A percentile compares a stretch with the other conserved stretches of the same genome.
phyloP scores from a whole-genome alignment of 2,888 invertebrate species.

The Ganaspis brasiliensis region DNA sequence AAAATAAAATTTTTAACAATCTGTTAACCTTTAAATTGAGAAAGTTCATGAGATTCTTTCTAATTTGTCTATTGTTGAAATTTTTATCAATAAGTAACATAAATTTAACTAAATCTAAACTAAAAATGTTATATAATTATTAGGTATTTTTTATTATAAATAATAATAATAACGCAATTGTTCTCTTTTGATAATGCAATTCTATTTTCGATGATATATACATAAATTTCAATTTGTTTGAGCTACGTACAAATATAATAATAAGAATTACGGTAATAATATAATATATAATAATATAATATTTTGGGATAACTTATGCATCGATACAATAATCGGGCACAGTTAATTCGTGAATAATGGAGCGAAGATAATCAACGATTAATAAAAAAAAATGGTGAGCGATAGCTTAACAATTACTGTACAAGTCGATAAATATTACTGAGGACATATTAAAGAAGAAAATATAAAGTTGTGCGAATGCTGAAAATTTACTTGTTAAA shows the following conservation, averaged over 20 bases:
- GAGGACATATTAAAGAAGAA: conserved; percentile 23
- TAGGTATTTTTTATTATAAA: no score
- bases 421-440: conserved; percentile 28
- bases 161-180: not conserved
- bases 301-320: conserved; percentile 40
- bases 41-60: no score
- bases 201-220: conserved; percentile 63
- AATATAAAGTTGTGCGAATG: not conserved
- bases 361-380: conserved; percentile 26
- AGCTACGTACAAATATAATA: conserved; percentile 48
- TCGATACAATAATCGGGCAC: conserved; percentile 37
- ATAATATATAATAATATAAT: conserved; percentile 46
- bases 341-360: conserved; percentile 26
- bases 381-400: conserved; percentile 17
- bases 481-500: no score
- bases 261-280: conserved; percentile 38
- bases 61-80: no score
- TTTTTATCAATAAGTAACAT: no score
- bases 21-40: no score
- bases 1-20: not conserved
- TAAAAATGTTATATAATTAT: no score
- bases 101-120: no score
- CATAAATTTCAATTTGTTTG: conserved; percentile 49
- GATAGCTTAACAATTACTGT: conserved; percentile 37
- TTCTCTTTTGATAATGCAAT: conserved; percentile 65